These are phyloP conservation scores for Netelia virgata DNA, from an alignment of 2,888 invertebrate species.

Conservation along the genomic window DNA sequence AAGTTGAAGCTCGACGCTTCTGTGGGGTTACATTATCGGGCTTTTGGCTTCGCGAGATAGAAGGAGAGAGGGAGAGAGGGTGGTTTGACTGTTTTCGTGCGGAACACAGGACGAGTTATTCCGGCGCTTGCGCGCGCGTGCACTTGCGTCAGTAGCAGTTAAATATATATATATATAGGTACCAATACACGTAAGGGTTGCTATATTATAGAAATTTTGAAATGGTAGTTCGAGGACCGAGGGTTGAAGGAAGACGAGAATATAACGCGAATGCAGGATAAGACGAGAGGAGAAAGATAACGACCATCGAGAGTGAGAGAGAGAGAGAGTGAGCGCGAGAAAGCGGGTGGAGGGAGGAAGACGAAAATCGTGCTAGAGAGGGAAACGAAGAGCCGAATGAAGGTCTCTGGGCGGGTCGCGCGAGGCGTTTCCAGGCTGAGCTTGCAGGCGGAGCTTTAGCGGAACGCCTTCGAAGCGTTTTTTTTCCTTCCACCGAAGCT, in stretches of 20 bases:
- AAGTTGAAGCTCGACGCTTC: slow-evolving; percentile 71
- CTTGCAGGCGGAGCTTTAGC: slow-evolving; percentile 83
- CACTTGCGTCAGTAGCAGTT: slow-evolving; percentile 17
- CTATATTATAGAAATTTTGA: slow-evolving; percentile 39
- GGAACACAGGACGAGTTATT: slow-evolving; percentile 58
- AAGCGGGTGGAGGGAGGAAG: slow-evolving; percentile 29
- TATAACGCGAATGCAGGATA: slow-evolving; percentile 22
- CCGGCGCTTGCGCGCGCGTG: slow-evolving; percentile 51
- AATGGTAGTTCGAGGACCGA: slow-evolving; percentile 35
- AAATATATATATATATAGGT: neutral
- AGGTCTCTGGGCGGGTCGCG: slow-evolving; percentile 77
- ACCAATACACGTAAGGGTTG: slow-evolving; percentile 14
- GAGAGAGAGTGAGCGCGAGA: slow-evolving; percentile 38
- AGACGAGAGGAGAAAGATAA: slow-evolving; percentile 43
- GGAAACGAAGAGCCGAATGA: slow-evolving; percentile 41
- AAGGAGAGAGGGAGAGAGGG: slow-evolving; percentile 41
- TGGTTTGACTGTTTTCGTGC: slow-evolving; percentile 63
- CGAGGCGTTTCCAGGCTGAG: slow-evolving; percentile 75
- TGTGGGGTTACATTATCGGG: slow-evolving; percentile 65
- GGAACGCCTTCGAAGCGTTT: slow-evolving; percentile 78
- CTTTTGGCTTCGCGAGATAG: slow-evolving; percentile 56
- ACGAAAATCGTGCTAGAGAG: slow-evolving; percentile 40
- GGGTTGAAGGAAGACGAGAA: slow-evolving; percentile 41
- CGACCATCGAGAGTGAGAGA: slow-evolving; percentile 29
- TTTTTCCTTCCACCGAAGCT: slow-evolving; percentile 53